Conservation (phyloP, 2,888 invertebrate species). For the Patella pellucida region DNA sequence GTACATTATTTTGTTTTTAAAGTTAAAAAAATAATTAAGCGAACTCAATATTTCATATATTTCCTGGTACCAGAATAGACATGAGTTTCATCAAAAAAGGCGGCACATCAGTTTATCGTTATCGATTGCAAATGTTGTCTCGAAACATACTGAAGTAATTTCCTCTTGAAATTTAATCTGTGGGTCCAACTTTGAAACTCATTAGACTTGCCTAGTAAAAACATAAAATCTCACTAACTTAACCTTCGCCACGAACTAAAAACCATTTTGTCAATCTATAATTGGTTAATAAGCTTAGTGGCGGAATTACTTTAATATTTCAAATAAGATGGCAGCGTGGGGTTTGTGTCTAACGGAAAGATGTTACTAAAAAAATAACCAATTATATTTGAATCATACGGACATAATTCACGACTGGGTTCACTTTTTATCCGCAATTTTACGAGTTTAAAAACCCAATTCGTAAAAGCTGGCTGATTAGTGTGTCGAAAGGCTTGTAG, state of each 20-base stretch:
- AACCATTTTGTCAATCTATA: background rate
- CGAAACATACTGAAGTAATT: constrained; percentile 1
- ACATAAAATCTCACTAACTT: background rate
- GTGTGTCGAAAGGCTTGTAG: background rate
- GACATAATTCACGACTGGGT: background rate
- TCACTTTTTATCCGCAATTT: background rate
- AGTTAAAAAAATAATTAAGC: too few relatives aligned
- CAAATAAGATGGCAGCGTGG: too few relatives aligned
- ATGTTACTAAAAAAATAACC: background rate
- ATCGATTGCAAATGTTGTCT: constrained; percentile 11
- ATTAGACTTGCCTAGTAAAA: background rate
- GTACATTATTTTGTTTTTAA: too few relatives aligned
- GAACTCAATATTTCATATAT: too few relatives aligned
- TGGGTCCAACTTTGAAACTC: background rate
- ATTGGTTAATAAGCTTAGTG: background rate
- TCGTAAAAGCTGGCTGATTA: constrained; percentile 6
- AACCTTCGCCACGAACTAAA: background rate
- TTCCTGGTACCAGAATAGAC: too few relatives aligned
- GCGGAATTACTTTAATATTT: too few relatives aligned
- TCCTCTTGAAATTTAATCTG: background rate
- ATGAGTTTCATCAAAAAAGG: too few relatives aligned
- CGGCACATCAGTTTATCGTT: background rate
- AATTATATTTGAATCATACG: background rate
- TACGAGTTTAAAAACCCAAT: background rate
- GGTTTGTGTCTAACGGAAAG: too few relatives aligned